These are phyloP conservation scores for Strigamia crassipes DNA, from an alignment of 2,888 invertebrate genomes.

Conservation along the genomic window DNA sequence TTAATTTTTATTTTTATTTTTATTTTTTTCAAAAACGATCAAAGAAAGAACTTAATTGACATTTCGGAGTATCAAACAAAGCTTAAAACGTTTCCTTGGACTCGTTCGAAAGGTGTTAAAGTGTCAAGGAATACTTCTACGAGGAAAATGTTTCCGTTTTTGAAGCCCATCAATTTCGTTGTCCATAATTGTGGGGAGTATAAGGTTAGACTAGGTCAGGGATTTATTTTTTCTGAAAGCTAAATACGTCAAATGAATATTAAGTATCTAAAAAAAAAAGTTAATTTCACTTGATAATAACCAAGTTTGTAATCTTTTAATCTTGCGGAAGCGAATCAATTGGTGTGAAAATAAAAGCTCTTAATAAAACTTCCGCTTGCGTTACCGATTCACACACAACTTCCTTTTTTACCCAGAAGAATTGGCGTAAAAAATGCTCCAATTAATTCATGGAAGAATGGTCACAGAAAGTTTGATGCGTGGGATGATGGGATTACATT, in stretches of 20 bases:
- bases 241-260: not conserved
- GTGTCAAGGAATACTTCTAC: conserved; percentile 3
- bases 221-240: not conserved
- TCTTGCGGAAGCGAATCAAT: conserved; percentile 15
- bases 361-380: not conserved
- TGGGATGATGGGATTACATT: not conserved
- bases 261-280: not conserved
- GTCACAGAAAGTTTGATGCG: conserved; percentile 2
- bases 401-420: not conserved
- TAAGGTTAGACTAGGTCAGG: not conserved
- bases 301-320: not conserved
- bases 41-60: too few species aligned
- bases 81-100: not conserved
- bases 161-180: conserved; percentile 8
- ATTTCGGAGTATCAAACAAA: not conserved
- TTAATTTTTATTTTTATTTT: too few species aligned
- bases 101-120: not conserved
- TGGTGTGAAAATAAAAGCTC: conserved; percentile 24
- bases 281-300: not conserved
- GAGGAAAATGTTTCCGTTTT: not conserved
- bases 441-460: conserved; percentile 6
- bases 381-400: not conserved
- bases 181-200: not conserved
- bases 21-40: too few species aligned
- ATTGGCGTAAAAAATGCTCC: not conserved